Percentiles rank a stretch among this genome's conserved stretches.
These are phyloP conservation scores for Ormyrus thymus DNA, from an alignment of 2,888 invertebrate species.

Conservation along the genomic window DNA sequence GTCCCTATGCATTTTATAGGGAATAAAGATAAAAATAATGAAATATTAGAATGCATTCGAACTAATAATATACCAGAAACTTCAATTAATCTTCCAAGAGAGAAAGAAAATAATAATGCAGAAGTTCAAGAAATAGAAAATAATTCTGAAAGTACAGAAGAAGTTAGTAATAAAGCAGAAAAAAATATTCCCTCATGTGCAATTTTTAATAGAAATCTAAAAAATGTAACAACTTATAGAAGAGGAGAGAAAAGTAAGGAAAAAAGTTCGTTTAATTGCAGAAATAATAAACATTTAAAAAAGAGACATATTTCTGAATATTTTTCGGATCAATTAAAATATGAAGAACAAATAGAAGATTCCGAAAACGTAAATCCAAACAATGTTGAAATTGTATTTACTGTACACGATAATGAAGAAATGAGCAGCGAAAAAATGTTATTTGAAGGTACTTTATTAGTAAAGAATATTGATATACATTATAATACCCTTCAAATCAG, in stretches of 20 bases:
- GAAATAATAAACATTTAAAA: constrained; percentile 35
- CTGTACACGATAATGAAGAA: not conserved
- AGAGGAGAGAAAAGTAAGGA: not conserved
- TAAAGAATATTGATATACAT: constrained; percentile 31
- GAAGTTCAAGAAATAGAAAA: too few relatives aligned
- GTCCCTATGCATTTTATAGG: constrained; percentile 3
- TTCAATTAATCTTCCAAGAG: too few relatives aligned
- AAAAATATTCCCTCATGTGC: too few relatives aligned
- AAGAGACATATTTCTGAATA: not conserved
- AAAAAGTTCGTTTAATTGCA: constrained; percentile 11
- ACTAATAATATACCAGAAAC: too few relatives aligned
- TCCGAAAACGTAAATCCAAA: constrained; percentile 37
- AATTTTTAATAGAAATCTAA: too few relatives aligned
- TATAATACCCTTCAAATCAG: constrained; percentile 45
- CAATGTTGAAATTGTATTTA: not conserved
- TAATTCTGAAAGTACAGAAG: too few relatives aligned
- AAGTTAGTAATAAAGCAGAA: too few relatives aligned
- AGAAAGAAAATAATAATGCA: too few relatives aligned
- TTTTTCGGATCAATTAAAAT: not conserved
- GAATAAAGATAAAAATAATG: not conserved
- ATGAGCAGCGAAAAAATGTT: too few relatives aligned
- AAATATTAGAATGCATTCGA: too few relatives aligned
- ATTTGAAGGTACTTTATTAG: not conserved
- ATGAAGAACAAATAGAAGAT: constrained; percentile 15
- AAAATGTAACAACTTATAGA: too few relatives aligned